Percentiles rank a stretch among this genome's conserved stretches.
These are phyloP conservation scores for Ditylenchus weischeri DNA, from an alignment of 2,888 invertebrate species.

Conservation along the genomic window DNA sequence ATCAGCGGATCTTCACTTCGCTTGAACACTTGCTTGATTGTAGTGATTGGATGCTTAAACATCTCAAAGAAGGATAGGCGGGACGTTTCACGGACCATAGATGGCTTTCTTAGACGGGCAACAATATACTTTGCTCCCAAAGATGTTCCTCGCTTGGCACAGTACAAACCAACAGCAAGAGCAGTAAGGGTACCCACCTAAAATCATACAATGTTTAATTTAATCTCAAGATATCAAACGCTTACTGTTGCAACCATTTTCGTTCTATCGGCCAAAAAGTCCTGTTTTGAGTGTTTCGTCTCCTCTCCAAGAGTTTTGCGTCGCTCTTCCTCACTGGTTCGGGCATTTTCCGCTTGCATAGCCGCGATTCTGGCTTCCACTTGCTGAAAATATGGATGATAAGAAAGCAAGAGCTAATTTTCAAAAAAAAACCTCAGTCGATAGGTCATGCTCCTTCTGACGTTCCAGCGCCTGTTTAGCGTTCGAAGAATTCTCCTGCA, in stretches of 20 bases:
- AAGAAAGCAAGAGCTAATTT: background rate
- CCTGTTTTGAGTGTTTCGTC: conserved; percentile 86
- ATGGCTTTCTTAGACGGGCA: conserved; percentile 83
- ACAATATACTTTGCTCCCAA: conserved; percentile 79
- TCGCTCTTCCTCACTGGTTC: conserved; percentile 85
- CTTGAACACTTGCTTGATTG: conserved; percentile 57
- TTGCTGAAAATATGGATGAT: conserved; percentile 63
- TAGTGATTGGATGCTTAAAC: conserved; percentile 77
- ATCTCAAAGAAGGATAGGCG: conserved; percentile 68
- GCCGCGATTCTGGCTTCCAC: conserved; percentile 89
- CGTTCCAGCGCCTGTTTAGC: conserved; percentile 87
- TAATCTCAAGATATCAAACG: background rate
- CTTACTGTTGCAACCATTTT: conserved; percentile 79
- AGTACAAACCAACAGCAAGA: conserved; percentile 87
- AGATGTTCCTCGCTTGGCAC: conserved; percentile 87
- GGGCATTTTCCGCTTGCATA: conserved; percentile 81
- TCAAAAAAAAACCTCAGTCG: conserved; percentile 72
- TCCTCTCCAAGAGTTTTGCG: conserved; percentile 88
- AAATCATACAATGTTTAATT: background rate
- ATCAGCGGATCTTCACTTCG: conserved; percentile 78
- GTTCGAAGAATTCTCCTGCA: conserved; percentile 72
- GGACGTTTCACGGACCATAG: conserved; percentile 72
- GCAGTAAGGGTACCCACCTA: conserved; percentile 83
- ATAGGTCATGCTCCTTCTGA: conserved; percentile 80
- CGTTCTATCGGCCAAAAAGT: conserved; percentile 89